A percentile compares a stretch with the other conserved stretches of the same genome.
These are phyloP conservation scores for Otolemur crassicaudatus DNA, from an alignment of 2,797 vertebrate species.

Conservation along the genomic window DNA sequence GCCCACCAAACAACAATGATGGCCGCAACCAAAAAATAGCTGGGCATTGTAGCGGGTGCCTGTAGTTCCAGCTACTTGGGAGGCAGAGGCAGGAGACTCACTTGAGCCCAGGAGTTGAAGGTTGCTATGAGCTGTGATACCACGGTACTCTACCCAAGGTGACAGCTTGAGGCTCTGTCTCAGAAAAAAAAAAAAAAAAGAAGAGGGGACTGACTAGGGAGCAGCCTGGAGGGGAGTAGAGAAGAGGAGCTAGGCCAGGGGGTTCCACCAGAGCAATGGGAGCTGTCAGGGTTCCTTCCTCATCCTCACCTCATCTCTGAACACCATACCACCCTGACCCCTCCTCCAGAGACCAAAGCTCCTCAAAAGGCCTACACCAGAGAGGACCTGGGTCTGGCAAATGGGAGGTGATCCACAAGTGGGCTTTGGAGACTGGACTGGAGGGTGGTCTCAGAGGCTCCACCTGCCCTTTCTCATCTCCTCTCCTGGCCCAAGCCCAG, in stretches of 20 bases:
- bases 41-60: too few relatives aligned
- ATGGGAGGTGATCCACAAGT: not conserved
- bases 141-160: too few relatives aligned
- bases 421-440: not conserved
- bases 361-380: not conserved
- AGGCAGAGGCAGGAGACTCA: too few relatives aligned
- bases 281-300: not conserved
- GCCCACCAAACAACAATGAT: too few relatives aligned
- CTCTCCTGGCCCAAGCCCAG: not conserved
- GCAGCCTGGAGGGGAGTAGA: not conserved
- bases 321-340: not conserved
- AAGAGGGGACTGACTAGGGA: not conserved
- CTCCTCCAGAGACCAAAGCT: not conserved
- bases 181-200: too few relatives aligned
- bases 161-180: too few relatives aligned
- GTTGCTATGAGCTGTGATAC: too few relatives aligned
- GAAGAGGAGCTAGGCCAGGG: not conserved
- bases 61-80: too few relatives aligned
- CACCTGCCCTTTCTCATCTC: not conserved
- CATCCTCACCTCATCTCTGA: not conserved
- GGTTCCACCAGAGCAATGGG: not conserved
- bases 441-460: not conserved
- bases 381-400: conserved; percentile 26
- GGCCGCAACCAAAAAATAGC: too few relatives aligned
- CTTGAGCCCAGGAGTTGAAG: too few relatives aligned